Evolutionary conservation across 2,113 vertebrate genomes (phyloP).

Genomic region (Engraulis encrasicolus): DNA sequence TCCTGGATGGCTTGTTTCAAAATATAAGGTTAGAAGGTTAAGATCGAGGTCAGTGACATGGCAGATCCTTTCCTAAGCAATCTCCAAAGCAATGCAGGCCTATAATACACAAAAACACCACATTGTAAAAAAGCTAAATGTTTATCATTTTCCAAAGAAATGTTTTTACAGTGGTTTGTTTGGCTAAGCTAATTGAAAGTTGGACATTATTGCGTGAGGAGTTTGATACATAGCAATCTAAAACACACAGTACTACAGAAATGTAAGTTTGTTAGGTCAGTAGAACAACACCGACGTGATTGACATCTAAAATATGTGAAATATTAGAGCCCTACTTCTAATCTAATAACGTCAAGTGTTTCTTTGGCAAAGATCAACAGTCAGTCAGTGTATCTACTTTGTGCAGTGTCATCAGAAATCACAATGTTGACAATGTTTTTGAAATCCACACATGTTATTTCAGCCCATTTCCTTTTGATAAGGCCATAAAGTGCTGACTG

Average conservation of each 20-base stretch:
- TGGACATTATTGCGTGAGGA: background rate
- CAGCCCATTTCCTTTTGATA: background rate
- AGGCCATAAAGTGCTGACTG: background rate
- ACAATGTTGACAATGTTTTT: background rate
- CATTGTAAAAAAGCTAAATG: too few species aligned
- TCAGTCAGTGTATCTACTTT: background rate
- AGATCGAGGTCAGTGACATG: too few species aligned
- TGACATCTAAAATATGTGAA: background rate
- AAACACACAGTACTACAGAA: background rate
- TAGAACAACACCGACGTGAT: background rate
- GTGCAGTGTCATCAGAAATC: background rate
- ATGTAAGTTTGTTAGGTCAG: background rate
- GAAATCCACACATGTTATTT: background rate
- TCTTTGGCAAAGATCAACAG: background rate
- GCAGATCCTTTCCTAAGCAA: too few species aligned
- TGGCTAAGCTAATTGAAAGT: conserved; percentile 9
- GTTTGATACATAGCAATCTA: background rate
- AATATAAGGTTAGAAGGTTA: background rate
- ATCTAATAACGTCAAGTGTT: background rate
- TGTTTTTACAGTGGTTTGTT: background rate
- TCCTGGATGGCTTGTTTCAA: background rate
- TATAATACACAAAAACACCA: too few species aligned
- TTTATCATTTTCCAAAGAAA: too few species aligned
- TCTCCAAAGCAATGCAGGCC: too few species aligned
- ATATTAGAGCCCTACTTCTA: background rate